A percentile compares a stretch with the other conserved stretches of the same genome.
These are phyloP conservation scores for Phoronis australis DNA, from an alignment of 2,888 invertebrate genomes.

Conservation along the genomic window DNA sequence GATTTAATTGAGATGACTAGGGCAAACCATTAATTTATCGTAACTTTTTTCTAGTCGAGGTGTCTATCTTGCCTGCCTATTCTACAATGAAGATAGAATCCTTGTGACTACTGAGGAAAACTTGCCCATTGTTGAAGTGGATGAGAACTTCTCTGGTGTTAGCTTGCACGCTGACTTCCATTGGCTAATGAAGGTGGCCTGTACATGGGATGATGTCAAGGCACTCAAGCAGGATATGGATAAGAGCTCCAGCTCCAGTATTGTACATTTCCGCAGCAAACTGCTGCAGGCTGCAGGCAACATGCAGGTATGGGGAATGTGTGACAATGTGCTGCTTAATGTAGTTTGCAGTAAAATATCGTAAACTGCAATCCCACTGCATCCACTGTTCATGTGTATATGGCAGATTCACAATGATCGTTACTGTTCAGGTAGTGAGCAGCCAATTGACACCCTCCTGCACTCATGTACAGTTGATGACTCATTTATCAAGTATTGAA, in stretches of 20 bases:
- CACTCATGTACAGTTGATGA: too few relatives aligned
- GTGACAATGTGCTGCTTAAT: too few relatives aligned
- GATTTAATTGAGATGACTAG: neutral
- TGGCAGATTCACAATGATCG: too few relatives aligned
- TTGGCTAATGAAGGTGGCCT: constrained; percentile 96
- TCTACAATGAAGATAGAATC: constrained; percentile 93
- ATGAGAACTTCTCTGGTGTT: constrained; percentile 85
- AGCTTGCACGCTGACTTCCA: constrained; percentile 84
- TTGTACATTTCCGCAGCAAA: constrained; percentile 82
- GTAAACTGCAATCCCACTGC: too few relatives aligned
- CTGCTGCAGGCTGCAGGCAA: constrained; percentile 86
- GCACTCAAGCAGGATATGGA: constrained; percentile 89
- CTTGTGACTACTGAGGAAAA: constrained; percentile 95
- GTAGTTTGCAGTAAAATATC: too few relatives aligned
- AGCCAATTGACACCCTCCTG: too few relatives aligned
- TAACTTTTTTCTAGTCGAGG: constrained; percentile 66
- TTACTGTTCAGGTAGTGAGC: too few relatives aligned
- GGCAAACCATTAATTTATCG: neutral
- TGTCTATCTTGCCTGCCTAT: constrained; percentile 84
- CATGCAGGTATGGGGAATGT: constrained; percentile 64
- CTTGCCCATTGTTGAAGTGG: constrained; percentile 92
- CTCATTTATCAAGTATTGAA: too few relatives aligned
- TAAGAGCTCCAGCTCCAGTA: constrained; percentile 82
- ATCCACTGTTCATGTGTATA: too few relatives aligned
- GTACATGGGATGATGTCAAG: constrained; percentile 95